Base-by-base conservation (phyloP, 2,113 vertebrate genomes). In the Marcusenius ussheri region DNA sequence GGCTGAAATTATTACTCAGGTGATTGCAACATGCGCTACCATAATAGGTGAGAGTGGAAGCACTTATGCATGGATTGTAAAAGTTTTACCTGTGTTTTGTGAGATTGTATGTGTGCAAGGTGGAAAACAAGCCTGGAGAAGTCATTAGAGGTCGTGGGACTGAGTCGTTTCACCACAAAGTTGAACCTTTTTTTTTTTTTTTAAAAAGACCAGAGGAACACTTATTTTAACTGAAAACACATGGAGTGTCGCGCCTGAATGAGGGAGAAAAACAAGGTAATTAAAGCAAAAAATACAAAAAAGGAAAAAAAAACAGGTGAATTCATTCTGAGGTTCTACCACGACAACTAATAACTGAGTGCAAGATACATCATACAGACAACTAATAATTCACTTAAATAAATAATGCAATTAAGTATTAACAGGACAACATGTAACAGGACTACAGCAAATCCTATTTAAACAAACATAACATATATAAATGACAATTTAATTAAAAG, bases 171-270 rank as follows among this genome's bases (percentile, higher is more conserved):
- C 49, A 42, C 49, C 88, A 56, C 70, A 83, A 50, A 89, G 77
- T 66, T 89, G 39, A 83, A 84, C 49, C 21, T 45, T 84, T 88
- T 80, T 27, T 88, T 39, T 39, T 77, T 89, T 46, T 15, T 50
- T 50, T 4, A 10, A 49, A 17, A 46, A 87, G 50, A 87, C 49
- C 39, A 88, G 51, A 19, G 87, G 87, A 88, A 88, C 35, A 66
- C 39, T 88, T 88, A 53, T 46, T 89, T 89, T 53, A 89, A 89
- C 88, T 74, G 70, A 89, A 51, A 83, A 83, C 74, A 89, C 89
- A 89, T 89, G 89, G 77, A 58, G 39, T 89, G 89, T 84, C 77
- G 80, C 27, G 89, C 80, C 89, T 84, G 50, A 58, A 56, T 58
- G 24, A 39, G 51, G 80, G 77, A 89, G 77, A 89, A 89, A 85